Conservation (phyloP, 2,113 vertebrate species). For the Phrynosoma platyrhinos region DNA sequence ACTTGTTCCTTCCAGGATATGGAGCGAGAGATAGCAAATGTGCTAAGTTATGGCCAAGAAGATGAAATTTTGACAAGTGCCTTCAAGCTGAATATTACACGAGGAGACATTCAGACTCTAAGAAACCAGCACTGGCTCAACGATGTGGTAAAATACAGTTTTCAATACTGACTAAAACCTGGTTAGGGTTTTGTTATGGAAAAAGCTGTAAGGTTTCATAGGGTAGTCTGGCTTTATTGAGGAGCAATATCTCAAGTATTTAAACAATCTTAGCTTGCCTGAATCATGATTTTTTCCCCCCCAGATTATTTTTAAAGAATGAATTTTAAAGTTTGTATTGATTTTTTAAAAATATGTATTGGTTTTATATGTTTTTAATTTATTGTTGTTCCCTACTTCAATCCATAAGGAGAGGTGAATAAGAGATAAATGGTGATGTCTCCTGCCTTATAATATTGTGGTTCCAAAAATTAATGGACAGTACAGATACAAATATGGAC, state of each 20-base stretch:
- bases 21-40: constrained; percentile 82
- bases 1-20: constrained; percentile 82
- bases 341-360: too few species aligned
- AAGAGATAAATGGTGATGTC: neutral
- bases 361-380: too few species aligned
- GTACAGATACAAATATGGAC: neutral
- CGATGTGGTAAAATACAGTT: constrained; percentile 81
- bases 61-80: constrained; percentile 86
- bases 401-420: too few species aligned
- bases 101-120: constrained; percentile 88
- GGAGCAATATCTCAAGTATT: too few species aligned
- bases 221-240: neutral
- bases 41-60: constrained; percentile 78
- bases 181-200: neutral
- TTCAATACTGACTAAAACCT: neutral
- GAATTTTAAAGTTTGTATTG: too few species aligned
- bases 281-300: too few species aligned
- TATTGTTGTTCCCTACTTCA: too few species aligned
- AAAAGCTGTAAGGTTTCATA: neutral
- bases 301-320: too few species aligned
- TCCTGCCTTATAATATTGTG: neutral
- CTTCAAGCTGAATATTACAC: constrained; percentile 90
- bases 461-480: neutral
- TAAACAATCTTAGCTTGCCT: too few species aligned
- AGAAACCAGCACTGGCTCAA: constrained; percentile 88